These are phyloP conservation scores for Raja brachyura DNA, from an alignment of 2,113 vertebrate species.

Conservation along the genomic window DNA sequence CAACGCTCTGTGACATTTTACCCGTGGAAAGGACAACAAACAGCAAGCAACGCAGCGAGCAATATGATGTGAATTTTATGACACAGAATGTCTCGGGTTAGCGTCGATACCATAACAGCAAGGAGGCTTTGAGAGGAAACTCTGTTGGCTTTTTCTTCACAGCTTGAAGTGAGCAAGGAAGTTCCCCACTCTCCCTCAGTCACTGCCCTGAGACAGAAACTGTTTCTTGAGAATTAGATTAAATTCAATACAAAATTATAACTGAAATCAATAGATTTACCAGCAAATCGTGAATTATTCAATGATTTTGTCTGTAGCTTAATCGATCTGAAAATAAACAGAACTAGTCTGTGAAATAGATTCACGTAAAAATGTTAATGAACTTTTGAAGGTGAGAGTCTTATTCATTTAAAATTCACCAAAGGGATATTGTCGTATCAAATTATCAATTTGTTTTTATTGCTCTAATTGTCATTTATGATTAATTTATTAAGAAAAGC, in stretches of 20 bases:
- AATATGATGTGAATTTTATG: background rate
- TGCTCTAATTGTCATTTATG: background rate
- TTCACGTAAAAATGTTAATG: background rate
- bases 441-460: background rate
- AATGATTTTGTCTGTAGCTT: background rate
- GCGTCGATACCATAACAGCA: background rate
- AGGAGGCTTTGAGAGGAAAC: background rate
- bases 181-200: background rate
- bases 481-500: background rate
- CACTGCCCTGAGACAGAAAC: background rate
- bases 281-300: background rate
- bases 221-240: background rate
- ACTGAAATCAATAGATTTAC: background rate
- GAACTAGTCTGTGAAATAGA: background rate
- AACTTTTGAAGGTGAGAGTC: background rate
- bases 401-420: slow-evolving; percentile 21
- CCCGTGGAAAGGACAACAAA: background rate
- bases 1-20: background rate
- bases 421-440: no score
- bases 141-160: background rate
- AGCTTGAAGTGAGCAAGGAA: background rate
- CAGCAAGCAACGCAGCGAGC: background rate
- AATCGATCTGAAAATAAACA: background rate
- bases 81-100: background rate
- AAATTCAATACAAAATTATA: background rate